These are phyloP conservation scores for Calameuta idolon DNA, from an alignment of 2,888 invertebrate genomes.

Conservation along the genomic window DNA sequence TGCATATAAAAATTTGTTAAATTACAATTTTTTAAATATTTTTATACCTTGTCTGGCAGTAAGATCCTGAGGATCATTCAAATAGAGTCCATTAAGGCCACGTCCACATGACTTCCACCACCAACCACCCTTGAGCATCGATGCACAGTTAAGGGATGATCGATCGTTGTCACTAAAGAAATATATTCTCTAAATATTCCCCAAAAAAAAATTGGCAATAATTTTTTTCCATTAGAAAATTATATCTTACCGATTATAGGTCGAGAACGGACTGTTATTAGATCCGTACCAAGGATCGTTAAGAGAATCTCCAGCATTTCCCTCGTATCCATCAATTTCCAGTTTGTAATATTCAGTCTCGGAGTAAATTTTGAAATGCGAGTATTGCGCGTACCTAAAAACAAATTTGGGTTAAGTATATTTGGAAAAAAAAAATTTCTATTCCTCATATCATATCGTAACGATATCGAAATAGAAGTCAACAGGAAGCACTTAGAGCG, in stretches of 20 bases:
- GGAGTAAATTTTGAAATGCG: slow-evolving; percentile 92
- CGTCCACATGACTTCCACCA: slow-evolving; percentile 96
- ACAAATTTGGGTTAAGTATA: neutral
- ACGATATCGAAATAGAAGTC: neutral
- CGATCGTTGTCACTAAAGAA: slow-evolving; percentile 85
- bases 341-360: slow-evolving; percentile 92
- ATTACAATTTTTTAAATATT: neutral
- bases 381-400: slow-evolving; percentile 87
- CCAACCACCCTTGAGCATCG: slow-evolving; percentile 95
- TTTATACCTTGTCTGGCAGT: slow-evolving; percentile 86
- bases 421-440: neutral
- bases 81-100: slow-evolving; percentile 88
- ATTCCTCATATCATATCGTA: neutral
- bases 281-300: slow-evolving; percentile 96
- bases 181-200: neutral
- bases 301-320: slow-evolving; percentile 90
- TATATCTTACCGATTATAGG: slow-evolving; percentile 81
- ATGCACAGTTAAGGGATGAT: slow-evolving; percentile 91
- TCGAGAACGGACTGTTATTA: slow-evolving; percentile 93
- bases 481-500: neutral
- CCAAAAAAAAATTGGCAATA: neutral
- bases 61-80: slow-evolving; percentile 90
- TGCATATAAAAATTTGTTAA: neutral
- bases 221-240: neutral
- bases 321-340: slow-evolving; percentile 92